These are phyloP conservation scores for Lordiphosa andalusiaca DNA, from an alignment of 2,888 invertebrate species.

Conservation along the genomic window DNA sequence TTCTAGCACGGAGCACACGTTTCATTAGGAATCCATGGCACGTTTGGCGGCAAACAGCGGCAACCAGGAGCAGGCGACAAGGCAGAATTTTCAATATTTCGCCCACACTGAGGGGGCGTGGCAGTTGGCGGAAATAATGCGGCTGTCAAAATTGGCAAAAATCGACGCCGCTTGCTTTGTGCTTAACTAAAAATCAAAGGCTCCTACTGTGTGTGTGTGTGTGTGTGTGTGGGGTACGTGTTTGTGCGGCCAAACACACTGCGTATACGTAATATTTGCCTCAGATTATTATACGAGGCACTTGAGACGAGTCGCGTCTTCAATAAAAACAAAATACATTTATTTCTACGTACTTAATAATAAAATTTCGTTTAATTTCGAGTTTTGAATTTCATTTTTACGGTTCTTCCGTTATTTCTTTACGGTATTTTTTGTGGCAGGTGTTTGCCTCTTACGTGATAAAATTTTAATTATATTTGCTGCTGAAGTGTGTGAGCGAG, in stretches of 20 bases:
- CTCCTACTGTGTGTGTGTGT: slow-evolving; percentile 29
- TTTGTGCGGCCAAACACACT: slow-evolving; percentile 33
- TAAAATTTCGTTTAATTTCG: slow-evolving; percentile 67
- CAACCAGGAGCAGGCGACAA: slow-evolving; percentile 30
- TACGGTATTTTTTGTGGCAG: slow-evolving; percentile 30
- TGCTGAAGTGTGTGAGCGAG: not conserved
- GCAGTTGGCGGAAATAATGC: slow-evolving; percentile 69
- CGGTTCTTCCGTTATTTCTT: slow-evolving; percentile 11
- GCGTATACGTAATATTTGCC: slow-evolving; percentile 63
- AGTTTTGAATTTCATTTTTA: slow-evolving; percentile 55
- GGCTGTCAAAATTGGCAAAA: slow-evolving; percentile 71
- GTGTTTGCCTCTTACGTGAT: slow-evolving; percentile 43
- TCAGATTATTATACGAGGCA: slow-evolving; percentile 59
- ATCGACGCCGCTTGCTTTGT: slow-evolving; percentile 55
- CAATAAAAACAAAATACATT: slow-evolving; percentile 34
- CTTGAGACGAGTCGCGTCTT: slow-evolving; percentile 52
- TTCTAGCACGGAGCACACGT: slow-evolving; percentile 56
- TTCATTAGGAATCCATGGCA: slow-evolving; percentile 71
- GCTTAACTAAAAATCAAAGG: slow-evolving; percentile 70
- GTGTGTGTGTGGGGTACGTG: slow-evolving; percentile 20
- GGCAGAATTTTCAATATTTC: slow-evolving; percentile 63
- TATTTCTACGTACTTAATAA: slow-evolving; percentile 43
- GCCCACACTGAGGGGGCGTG: slow-evolving; percentile 45
- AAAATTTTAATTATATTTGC: slow-evolving; percentile 55
- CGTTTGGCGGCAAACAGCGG: slow-evolving; percentile 48